Base-by-base conservation (phyloP, 2,797 vertebrate genomes). In the Mormyrus hasselquistii region DNA sequence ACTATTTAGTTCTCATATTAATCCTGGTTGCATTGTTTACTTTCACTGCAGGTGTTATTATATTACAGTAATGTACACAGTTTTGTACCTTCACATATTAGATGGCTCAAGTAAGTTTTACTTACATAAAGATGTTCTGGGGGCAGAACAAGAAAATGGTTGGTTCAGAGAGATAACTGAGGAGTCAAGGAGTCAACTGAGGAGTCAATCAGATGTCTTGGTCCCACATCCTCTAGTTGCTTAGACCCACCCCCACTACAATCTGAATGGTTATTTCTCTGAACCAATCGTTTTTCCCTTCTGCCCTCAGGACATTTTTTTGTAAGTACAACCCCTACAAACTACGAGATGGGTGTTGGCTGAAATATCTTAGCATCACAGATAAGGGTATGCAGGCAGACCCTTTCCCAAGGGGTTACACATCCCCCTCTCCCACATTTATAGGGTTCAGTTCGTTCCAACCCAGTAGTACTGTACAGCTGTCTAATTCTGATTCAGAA, bases 1-100 rank as follows among this genome's bases (percentile, higher is more conserved):
- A 34, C 84, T 25, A 53, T 86, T 55, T 29, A 53, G 49, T 86
- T 86, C 84, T 53, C 83, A 22, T 53, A 85, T 85, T 86, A 55
- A 52, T 86, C 52, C 25, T 86, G 49, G 25, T 34, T 55, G 84
- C 22, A 86, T 29, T 86, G n/a, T 19, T 86, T 16, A 53, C 5
- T 29, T 53, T 29, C 50, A 34, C 84, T 25, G 50, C 84, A 52
- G 49, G 9, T 55, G 84, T 25, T 55, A 3, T 86, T 34, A 86
- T 86, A 14, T 55, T 38, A 86, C 19, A 86, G 12, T 86, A 16
- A 53, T 55, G 22, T 25, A 8, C 84, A 86, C 50, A 34, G 50
- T 53, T 55, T 55, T 2, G 14, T 34, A 12, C 84, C 49, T 53
- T 86, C 49, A 55, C 84, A 52, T 25, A 86, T 25, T 86, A 50